Evolutionary conservation across 2,113 vertebrate genomes (phyloP).

Genomic region (Apaloderma vittatum): DNA sequence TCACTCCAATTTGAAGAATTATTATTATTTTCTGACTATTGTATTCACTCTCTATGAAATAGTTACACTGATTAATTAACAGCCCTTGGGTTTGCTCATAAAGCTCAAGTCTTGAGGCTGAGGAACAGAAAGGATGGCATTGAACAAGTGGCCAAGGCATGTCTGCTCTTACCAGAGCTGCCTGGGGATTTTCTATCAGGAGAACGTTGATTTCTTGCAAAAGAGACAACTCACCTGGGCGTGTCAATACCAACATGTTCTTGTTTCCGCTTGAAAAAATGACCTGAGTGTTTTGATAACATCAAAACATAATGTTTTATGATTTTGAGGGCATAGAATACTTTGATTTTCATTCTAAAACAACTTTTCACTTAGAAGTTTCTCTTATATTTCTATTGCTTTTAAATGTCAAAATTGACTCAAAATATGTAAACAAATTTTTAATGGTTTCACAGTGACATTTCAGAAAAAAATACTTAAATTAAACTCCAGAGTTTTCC

Average conservation of each 20-base stretch:
- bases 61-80: not conserved
- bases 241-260: not conserved
- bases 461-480: not conserved
- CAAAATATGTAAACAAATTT: constrained; percentile 24
- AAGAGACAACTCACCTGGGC: not conserved
- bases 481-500: not conserved
- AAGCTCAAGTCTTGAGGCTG: not conserved
- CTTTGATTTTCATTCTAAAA: constrained; percentile 30
- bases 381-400: not conserved
- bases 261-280: not conserved
- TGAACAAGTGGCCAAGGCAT: not conserved
- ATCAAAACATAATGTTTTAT: constrained; percentile 26
- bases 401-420: constrained; percentile 29
- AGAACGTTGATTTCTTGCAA: not conserved
- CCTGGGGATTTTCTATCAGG: not conserved
- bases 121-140: not conserved
- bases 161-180: not conserved
- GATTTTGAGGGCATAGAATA: not conserved
- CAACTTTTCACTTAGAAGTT: not conserved
- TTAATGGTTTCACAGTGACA: not conserved
- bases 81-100: not conserved
- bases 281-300: not conserved
- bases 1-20: not conserved
- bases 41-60: not conserved
- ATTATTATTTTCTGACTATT: not conserved